phyloP scores from a whole-genome alignment of 2,797 vertebrate species.

The Lycodopsis pacificus region DNA sequence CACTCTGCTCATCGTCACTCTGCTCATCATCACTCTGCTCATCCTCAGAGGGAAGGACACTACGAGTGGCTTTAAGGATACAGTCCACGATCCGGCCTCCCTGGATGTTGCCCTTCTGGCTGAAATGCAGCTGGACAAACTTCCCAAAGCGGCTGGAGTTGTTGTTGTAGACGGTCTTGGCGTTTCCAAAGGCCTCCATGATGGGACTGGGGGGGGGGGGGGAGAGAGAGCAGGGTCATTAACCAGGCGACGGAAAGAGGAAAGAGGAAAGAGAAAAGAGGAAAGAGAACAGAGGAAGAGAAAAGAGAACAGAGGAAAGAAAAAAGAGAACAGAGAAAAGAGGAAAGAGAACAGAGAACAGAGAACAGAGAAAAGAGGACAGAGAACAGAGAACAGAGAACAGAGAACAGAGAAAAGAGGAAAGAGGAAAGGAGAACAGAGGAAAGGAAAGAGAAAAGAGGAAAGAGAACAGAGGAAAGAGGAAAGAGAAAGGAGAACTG shows the following conservation, averaged over 20 bases:
- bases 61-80: constrained; percentile 86
- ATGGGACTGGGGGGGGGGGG: constrained; percentile 86
- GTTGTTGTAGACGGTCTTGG: constrained; percentile 98
- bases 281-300: neutral
- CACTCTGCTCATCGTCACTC: neutral
- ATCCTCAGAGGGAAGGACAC: neutral
- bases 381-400: too few species aligned
- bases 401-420: neutral
- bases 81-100: constrained; percentile 96
- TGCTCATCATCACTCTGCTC: neutral
- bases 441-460: neutral
- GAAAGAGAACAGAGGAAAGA: neutral
- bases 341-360: neutral
- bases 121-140: constrained; percentile 96
- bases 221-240: rapidly evolving
- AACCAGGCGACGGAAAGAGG: neutral
- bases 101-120: constrained; percentile 96
- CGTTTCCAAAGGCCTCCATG: constrained; percentile 98
- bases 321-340: neutral
- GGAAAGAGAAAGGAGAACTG: too few species aligned
- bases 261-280: neutral
- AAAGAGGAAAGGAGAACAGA: neutral
- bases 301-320: too few species aligned
- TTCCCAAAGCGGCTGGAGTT: constrained; percentile 99
- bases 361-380: neutral